phyloP scores from a whole-genome alignment of 2,113 vertebrate genomes.

The Lagenorhynchus albirostris region DNA sequence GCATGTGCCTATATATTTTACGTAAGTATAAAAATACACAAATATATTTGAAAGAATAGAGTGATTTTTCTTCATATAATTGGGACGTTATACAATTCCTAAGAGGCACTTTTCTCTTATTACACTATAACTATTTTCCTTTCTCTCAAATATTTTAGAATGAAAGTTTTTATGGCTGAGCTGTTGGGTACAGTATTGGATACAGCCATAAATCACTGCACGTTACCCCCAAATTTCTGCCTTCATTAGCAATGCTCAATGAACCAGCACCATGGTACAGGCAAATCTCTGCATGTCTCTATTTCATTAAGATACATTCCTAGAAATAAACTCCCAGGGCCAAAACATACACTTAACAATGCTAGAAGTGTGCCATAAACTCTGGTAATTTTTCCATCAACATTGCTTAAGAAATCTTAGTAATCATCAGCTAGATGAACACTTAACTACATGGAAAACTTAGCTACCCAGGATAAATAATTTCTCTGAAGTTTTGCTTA shows the following conservation, averaged over 20 bases:
- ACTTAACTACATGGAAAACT: background rate
- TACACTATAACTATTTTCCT: background rate
- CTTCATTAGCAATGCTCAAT: background rate
- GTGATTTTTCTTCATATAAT: background rate
- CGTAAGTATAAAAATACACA: background rate
- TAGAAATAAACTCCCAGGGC: background rate
- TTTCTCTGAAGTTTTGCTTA: constrained; percentile 8
- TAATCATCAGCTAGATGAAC: background rate
- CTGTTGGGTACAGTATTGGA: background rate
- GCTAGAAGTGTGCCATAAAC: background rate
- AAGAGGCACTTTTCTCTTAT: background rate
- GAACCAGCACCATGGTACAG: background rate
- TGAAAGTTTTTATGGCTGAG: background rate
- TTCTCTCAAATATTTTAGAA: constrained; percentile 14
- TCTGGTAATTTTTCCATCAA: background rate
- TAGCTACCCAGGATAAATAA: background rate
- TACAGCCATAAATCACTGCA: background rate
- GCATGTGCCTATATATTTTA: background rate
- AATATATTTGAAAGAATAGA: background rate
- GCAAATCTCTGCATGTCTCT: background rate
- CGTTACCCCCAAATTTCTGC: background rate
- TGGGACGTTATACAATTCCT: background rate
- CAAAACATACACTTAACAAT: background rate
- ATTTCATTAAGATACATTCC: background rate
- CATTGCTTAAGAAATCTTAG: background rate